Evolutionary conservation across 2,797 vertebrate species (phyloP), one percentile per base, ranked within the genome.

Genomic region (Parambassis ranga): DNA sequence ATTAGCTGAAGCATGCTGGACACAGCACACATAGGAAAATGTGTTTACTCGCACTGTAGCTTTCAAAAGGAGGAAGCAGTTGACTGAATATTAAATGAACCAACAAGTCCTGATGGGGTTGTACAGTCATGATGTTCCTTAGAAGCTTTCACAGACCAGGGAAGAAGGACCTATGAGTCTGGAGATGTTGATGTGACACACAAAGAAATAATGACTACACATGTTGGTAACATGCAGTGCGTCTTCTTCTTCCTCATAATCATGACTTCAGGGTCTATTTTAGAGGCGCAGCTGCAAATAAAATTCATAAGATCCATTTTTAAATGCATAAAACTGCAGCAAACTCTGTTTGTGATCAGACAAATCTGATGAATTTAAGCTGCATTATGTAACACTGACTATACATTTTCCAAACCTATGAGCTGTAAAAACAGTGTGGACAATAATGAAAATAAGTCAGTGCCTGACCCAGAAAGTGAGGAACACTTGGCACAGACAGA

Each of bases 31-130:
- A n/a, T 11, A 48, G 26, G 38, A 37, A 51, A 4, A 26, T 23
- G 7, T 8, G 7, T 27, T 50, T 4, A 15, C 15, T 35, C 7
- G 39, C 1, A 11, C n/a, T n/a, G n/a, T n/a, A n/a, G 15, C 28
- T 14, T 22, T 37, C 1, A 26, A 24, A n/a, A 55, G 15, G 20
- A 58, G 33, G 19, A 31, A 44, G 15, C 10, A 1, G 27, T 38
- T 48, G 58, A 61, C 38, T 63, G 75, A 49, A 75, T 65, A 60
- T 30, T 38, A 46, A 32, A 75, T 74, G 33, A 51, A 36, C 5
- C 36, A 15, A 10, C 8, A 4, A 27, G 26, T 41, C 20, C 20
- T 47, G 14, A 27, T 11, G 33, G 33, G 30, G n/a, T 32, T 44
- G 11, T 19, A 4, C 15, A 39, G 30, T 7, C 11, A 10, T 26